Conservation (phyloP, 2,113 vertebrate genomes). For the Rhinolophus ferrumequinum region DNA sequence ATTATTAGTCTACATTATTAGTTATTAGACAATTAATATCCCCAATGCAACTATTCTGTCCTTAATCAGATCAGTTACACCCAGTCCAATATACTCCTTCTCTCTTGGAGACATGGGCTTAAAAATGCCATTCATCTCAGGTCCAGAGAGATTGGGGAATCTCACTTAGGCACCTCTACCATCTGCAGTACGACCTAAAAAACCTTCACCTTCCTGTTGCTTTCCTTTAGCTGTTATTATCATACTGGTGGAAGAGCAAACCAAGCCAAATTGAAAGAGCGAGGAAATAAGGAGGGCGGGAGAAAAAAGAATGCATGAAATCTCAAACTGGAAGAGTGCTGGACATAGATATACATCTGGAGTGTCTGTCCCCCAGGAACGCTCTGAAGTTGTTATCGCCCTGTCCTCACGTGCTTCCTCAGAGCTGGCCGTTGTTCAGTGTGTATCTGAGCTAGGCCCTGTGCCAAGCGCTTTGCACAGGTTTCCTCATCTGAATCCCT, state of each 20-base stretch:
- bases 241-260: not conserved
- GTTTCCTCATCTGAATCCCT: not conserved
- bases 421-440: not conserved
- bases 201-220: not conserved
- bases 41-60: not conserved
- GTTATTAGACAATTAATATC: slow-evolving; percentile 1
- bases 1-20: not conserved
- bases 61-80: not conserved
- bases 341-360: too few relatives aligned
- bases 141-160: not conserved
- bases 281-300: not conserved
- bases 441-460: not conserved
- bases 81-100: not conserved
- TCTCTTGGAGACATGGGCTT: not conserved
- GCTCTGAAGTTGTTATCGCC: not conserved
- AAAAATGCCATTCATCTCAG: not conserved
- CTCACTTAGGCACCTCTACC: not conserved
- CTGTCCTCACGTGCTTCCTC: not conserved
- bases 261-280: not conserved
- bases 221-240: slow-evolving; percentile 11
- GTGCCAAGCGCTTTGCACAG: not conserved
- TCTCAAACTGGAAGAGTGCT: not conserved
- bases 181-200: not conserved
- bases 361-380: not conserved
- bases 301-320: not conserved